Evolutionary conservation across 1,140 invertebrate genomes (phyloP).

Genomic region (Steinernema khuongi): DNA sequence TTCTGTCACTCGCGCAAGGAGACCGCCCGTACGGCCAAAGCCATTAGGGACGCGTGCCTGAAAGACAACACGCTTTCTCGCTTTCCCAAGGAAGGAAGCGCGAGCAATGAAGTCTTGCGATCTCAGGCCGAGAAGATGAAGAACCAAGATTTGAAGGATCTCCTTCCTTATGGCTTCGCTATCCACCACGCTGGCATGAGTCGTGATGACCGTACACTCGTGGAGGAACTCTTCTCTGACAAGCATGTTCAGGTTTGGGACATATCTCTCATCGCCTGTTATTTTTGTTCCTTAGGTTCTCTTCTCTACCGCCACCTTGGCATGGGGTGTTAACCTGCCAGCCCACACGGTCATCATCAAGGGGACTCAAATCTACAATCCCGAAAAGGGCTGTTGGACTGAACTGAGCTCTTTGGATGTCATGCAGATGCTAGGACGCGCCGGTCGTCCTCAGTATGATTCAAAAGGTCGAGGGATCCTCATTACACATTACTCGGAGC

Average conservation of each 20-base stretch:
- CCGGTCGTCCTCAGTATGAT: conserved; percentile 94
- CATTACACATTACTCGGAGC: conserved; percentile 94
- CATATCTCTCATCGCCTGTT: not conserved
- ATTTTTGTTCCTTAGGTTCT: conserved; percentile 67
- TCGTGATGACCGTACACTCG: conserved; percentile 87
- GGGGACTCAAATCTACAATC: conserved; percentile 93
- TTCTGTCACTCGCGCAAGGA: conserved; percentile 99
- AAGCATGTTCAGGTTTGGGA: conserved; percentile 76
- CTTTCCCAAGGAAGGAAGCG: conserved; percentile 88
- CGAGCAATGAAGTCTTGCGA: conserved; percentile 89
- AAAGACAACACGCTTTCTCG: conserved; percentile 93
- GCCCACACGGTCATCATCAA: conserved; percentile 99
- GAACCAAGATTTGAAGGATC: conserved; percentile 89
- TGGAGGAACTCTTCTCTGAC: conserved; percentile 98
- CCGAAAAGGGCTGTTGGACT: conserved; percentile 95
- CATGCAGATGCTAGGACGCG: conserved; percentile 80
- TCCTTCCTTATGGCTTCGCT: conserved; percentile 95
- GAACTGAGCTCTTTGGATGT: conserved; percentile 90
- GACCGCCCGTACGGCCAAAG: conserved; percentile 91
- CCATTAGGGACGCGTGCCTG: conserved; percentile 89
- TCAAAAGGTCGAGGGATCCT: conserved; percentile 96
- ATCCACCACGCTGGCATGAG: conserved; percentile 99
- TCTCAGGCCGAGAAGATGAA: conserved; percentile 83
- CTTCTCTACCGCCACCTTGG: conserved; percentile 93
- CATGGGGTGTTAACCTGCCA: conserved; percentile 98